phyloP scores from a whole-genome alignment of 64 coral and sea anemone species.

The Stylophora pistillata region DNA sequence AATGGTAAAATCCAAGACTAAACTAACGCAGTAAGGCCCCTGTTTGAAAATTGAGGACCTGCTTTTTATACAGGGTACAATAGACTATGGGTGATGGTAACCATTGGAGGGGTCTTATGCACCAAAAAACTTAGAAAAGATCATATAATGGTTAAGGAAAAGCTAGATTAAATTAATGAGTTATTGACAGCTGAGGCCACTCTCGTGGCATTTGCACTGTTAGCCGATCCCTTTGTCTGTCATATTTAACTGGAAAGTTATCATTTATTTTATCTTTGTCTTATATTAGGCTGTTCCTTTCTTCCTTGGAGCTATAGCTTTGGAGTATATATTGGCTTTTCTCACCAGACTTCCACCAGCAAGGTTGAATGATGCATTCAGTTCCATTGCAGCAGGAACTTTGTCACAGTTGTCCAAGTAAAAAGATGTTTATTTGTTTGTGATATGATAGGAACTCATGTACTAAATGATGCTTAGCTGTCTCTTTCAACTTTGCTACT shows the following conservation, averaged over 20 bases:
- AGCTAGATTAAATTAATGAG: too few species aligned
- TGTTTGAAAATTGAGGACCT: too few species aligned
- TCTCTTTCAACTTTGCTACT: too few species aligned
- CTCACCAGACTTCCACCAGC: conserved; percentile 32
- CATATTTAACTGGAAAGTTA: background rate
- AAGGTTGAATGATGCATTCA: conserved; percentile 73
- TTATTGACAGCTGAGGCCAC: too few species aligned
- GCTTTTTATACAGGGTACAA: too few species aligned
- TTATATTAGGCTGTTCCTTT: conserved; percentile 61
- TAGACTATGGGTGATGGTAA: too few species aligned
- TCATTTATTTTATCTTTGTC: background rate
- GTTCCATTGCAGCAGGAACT: conserved; percentile 57
- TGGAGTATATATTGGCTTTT: conserved; percentile 64
- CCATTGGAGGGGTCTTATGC: too few species aligned
- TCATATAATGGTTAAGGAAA: too few species aligned
- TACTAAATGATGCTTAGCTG: background rate
- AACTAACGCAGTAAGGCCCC: too few species aligned
- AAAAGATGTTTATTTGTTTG: background rate
- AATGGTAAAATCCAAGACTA: too few species aligned
- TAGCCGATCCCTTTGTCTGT: background rate
- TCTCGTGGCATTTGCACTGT: background rate
- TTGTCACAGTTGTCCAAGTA: conserved; percentile 73
- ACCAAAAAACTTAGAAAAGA: too few species aligned
- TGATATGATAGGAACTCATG: background rate
- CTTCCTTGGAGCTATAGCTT: conserved; percentile 38